Base-by-base conservation (phyloP, 2,113 vertebrate species). In the Pungitius pungitius region DNA sequence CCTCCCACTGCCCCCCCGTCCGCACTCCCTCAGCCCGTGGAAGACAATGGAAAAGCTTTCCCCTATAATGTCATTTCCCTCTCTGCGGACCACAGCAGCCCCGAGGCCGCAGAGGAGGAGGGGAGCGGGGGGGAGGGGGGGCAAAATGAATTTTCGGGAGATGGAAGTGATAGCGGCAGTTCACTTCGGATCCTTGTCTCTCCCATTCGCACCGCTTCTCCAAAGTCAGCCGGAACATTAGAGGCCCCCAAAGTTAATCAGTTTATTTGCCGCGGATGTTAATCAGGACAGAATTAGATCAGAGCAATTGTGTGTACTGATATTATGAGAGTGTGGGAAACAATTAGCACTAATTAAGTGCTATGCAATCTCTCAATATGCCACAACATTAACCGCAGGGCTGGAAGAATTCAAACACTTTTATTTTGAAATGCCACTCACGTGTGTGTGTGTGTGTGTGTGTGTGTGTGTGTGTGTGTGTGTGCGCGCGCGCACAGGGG, bases 61-160 rank as follows among this genome's bases (percentile, higher is more conserved):
- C 69, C 54, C 66, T 69, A 69, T 86, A 81, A 84, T 88, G 73
- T 75, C 55, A 82, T 85, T 79, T 78, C 33, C 82, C 83, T 85
- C 65, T 67, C 80, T 80, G 55, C 82, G 78, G 82, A 88, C 73
- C 78, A 55, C 76, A 58, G 73, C 63, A 42, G 69, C 52, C 24
- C 42, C 35, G 33, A 20, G 59, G 81, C 33, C 33, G 69, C n/a
- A 14, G 42, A 55, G 40, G 69, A 68, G 8, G 73, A n/a, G n/a
- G n/a, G n/a, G n/a, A n/a, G n/a, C n/a, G 82, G 59, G 68, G 69
- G 17, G 72, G 81, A 54, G 58, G 73, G 47, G 15, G n/a, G 43
- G 54, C 75, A 18, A 87, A 89, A 90, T 86, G 77, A 82, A 75
- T 81, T 84, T 88, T 78, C n/a, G 73, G 66, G 80, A 89, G 89